Base-by-base conservation (phyloP, 2,888 invertebrate species). In the Heliconius erato region DNA sequence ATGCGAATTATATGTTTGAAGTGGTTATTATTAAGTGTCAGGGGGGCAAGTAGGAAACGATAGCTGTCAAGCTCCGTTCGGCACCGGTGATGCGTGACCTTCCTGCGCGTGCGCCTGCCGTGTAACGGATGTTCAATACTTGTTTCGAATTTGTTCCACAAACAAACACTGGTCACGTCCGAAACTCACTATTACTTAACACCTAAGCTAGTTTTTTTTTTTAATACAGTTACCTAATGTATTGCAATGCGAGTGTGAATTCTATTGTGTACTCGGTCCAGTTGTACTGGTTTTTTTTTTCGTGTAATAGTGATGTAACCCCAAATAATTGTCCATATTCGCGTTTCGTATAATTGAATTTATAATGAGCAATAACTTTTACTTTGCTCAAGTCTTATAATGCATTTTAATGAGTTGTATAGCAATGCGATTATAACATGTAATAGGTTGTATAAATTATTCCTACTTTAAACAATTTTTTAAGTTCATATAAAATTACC, bases 11-110 rank as follows among this genome's bases (percentile, higher is more conserved):
- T 83, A 87, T 88, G 76, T 78, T 82, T 69, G 32, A 74, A 83
- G 78, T 76, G 65, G 26, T 67, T 65, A 59, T 79, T 67, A 68
- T 79, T 23, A 86, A 82, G 86, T 87, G 86, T 81, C 81, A 88
- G 89, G 89, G 89, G 88, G 87, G 87, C 86, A 86, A 81, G 82
- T 85, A 85, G 87, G 87, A 88, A 88, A 87, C 88, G 88, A 89
- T 87, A 87, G 90, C 89, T 89, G 89, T 88, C 90, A 88, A 89
- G 89, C 89, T 89, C 86, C 93, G 95, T 95, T 95, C 95, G 92
- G 95, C 95, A 95, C 92, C 95, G 92, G 89, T 94, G 95, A 92
- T 93, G 94, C 94, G 94, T 92, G 89, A 86, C 92, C 92, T 92
- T 93, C 95, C 94, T 94, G 92, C 89, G 91, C 89, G 90, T 93